Conservation (phyloP, 37 sponge, comb jelly and placozoan species). For the Hormiphora californensis region DNA sequence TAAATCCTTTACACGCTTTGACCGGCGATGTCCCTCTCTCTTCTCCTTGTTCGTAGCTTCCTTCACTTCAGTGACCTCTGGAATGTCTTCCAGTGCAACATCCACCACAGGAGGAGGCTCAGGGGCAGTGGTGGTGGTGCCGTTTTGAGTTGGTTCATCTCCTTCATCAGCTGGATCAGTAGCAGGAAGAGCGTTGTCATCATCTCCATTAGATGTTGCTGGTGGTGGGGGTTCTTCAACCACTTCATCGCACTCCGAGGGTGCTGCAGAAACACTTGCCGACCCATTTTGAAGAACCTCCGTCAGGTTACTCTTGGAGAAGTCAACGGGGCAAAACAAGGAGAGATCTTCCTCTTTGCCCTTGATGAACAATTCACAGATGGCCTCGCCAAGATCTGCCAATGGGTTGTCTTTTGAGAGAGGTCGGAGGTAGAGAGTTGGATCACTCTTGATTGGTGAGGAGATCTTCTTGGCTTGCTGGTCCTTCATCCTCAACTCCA, state of each 20-base stretch:
- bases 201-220: not conserved
- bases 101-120: no score
- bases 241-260: not conserved
- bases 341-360: constrained; percentile 46
- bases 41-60: not conserved
- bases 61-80: not conserved
- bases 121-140: no score
- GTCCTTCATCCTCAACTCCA: constrained; percentile 15
- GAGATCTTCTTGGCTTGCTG: constrained; percentile 41
- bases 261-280: not conserved
- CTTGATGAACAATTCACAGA: constrained; percentile 33
- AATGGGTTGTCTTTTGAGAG: not conserved
- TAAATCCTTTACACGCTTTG: constrained; percentile 36
- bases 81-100: no score
- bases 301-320: constrained; percentile 3
- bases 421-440: not conserved
- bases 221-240: not conserved
- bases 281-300: not conserved
- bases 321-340: constrained; percentile 43
- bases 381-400: constrained; percentile 36
- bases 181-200: not conserved
- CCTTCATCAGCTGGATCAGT: not conserved
- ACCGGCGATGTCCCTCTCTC: constrained; percentile 31
- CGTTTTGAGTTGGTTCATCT: no score
- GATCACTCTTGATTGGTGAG: not conserved